Conservation (phyloP, 2,797 vertebrate genomes). For the Chloroceryle amazona region DNA sequence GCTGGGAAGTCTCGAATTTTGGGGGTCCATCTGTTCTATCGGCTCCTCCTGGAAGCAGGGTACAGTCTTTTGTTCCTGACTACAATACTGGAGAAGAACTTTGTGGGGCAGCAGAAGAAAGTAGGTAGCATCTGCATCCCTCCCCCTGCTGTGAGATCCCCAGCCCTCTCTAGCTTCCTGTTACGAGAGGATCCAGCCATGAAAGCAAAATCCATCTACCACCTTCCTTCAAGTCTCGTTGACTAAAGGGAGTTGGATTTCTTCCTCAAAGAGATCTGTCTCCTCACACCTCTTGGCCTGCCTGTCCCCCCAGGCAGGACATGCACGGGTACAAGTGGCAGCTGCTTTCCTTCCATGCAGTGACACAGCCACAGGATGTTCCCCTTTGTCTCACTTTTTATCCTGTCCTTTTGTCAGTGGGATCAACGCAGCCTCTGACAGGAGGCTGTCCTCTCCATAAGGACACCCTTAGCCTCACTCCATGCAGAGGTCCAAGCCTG, state of each 20-base stretch:
- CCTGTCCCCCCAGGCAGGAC: background rate
- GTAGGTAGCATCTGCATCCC: background rate
- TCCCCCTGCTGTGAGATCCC: background rate
- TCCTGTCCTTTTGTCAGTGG: too few relatives aligned
- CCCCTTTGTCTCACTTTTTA: background rate
- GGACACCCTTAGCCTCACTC: too few relatives aligned
- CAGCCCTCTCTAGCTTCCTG: accelerated
- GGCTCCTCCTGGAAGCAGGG: background rate
- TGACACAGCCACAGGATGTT: background rate
- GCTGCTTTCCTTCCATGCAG: background rate
- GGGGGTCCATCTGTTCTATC: background rate
- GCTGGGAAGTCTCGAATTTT: background rate
- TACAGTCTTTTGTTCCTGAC: accelerated
- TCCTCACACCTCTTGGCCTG: too few relatives aligned
- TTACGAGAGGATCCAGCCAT: background rate
- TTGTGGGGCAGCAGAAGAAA: background rate
- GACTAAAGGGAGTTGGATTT: background rate
- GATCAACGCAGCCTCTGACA: too few relatives aligned
- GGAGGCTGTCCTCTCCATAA: background rate
- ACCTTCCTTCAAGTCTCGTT: accelerated
- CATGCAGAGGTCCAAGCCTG: background rate
- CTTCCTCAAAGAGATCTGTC: background rate
- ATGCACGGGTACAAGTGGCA: too few relatives aligned
- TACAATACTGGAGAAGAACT: background rate
- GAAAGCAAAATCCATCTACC: background rate